Conservation (phyloP, 2,113 vertebrate species). For the Malurus melanocephalus region DNA sequence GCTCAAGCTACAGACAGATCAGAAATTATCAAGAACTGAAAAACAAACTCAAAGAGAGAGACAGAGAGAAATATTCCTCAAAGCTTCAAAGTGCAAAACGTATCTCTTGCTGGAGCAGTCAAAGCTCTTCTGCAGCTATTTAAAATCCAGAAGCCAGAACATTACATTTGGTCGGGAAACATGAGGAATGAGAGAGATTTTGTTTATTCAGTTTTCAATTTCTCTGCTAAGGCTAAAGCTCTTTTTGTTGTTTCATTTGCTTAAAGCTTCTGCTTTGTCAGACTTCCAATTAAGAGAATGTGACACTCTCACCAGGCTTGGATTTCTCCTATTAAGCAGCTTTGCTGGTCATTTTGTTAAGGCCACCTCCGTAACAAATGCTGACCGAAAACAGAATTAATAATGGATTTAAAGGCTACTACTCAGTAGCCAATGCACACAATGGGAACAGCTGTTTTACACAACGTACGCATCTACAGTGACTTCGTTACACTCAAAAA, state of each 20-base stretch:
- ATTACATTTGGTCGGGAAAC: not conserved
- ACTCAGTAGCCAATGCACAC: not conserved
- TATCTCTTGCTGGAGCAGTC: not conserved
- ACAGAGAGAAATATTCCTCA: not conserved
- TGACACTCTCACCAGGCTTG: not conserved
- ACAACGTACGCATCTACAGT: not conserved
- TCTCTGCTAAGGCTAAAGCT: not conserved
- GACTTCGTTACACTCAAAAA: not conserved
- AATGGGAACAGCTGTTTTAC: not conserved
- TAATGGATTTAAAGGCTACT: not conserved
- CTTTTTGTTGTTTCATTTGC: not conserved
- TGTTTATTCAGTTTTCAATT: not conserved
- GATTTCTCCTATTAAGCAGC: conserved; percentile 17
- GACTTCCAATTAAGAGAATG: conserved; percentile 2
- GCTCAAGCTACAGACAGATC: not conserved
- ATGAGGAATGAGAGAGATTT: fast-evolving
- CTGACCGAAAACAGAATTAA: not conserved
- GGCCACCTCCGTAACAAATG: conserved; percentile 8
- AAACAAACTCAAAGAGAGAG: not conserved
- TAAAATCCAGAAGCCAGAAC: not conserved
- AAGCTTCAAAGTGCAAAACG: not conserved
- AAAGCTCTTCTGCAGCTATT: not conserved
- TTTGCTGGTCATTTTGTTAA: conserved; percentile 30
- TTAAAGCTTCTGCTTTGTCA: conserved; percentile 9
- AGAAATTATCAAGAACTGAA: not conserved